Base-by-base conservation (phyloP, 2,113 vertebrate genomes). In the Brachyhypopomus gauderio region DNA sequence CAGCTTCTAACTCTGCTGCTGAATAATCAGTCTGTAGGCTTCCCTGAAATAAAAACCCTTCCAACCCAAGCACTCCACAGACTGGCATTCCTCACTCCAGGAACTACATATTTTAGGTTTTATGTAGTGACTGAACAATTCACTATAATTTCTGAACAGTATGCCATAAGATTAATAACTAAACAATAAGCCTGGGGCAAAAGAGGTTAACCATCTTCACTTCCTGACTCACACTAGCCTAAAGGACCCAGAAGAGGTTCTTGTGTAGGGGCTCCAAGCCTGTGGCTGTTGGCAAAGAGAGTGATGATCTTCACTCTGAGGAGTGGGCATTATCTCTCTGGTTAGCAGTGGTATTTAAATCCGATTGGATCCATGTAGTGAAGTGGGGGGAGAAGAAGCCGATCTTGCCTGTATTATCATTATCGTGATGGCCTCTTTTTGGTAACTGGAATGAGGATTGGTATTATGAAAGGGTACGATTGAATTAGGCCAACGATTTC, bases 271-370 rank as follows among this genome's bases (percentile, higher is more conserved):
- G 22, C 19, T 17, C 6, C 6, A 0, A 36, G 22, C 52, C 34
- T 69, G 7, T 25, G 23, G 45, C 60, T 72, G 59, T 60, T 73
- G 59, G 19, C 5, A 5, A 64, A 41, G 45, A 79, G 25, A 38
- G 11, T 30, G 58, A 72, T 55, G 70, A 80, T 48, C 38, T 80
- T 63, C 23, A 27, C 23, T 72, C 56, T n/a, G 36, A 41, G 59
- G 56, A 3, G 17, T 62, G 17, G 56, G 36, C 70, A 72, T 62
- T 30, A 62, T 79, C 19, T 11, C 38, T 79, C 30, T 60, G 27
- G 67, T 62, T 34, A 48, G 56, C 70, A 25, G 59, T 45, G 70
- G 56, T 59, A 48, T 79, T 79, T 79, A 60, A 79, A 23, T 48
- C 25, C 1, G 67, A n/a, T 19, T 56, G 77, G 55, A 23, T 70